Evolutionary conservation across 2,888 invertebrate genomes (phyloP), one percentile per base, ranked within the genome.

Genomic region (Cheilosia scutellata): DNA sequence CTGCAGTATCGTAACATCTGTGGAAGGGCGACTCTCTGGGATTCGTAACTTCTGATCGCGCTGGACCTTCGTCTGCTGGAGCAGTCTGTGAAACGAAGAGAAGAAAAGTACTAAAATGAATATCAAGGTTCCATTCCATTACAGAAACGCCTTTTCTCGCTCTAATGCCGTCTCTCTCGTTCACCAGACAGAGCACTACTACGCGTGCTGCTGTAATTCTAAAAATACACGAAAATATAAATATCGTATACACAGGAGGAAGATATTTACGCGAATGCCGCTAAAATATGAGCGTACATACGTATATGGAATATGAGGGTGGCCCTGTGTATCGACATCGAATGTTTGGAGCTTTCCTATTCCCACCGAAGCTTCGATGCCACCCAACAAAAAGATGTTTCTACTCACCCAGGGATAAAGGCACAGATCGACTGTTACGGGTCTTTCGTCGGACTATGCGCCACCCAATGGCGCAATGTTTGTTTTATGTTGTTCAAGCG

Each of bases 131-230:
- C 76, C 76, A 80, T 65, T 84, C 65, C 58, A 86, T 82, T 86
- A 86, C 86, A 86, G 49, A 86, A 42, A 63, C 70, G 62, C 82
- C 63, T 82, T 80, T 66, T 66, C 60, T 82, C 47, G 80, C 4
- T 86, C 60, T 76, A 13, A 57, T 80, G 42, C 71, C 42, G 42
- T 83, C 83, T 11, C 58, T 4, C 51, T 37, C 13, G 13, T 25
- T 51, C 51, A 6, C 7, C 40, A 42, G 27, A 51, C 51, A 51
- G 60, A 40, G 53, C 53, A 84, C 86, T 77, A 86, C 80, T 82
- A 86, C 86, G 86, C 80, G 86, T 82, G 86, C 72, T 86, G 86
- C 72, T 86, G 86, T 86, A 82, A 82, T 86, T 86, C 86, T 86
- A 86, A 86, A 86, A 86, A 86, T 86, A 86, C 71, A 70, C 82